Conservation (phyloP, 2,797 vertebrate genomes). For the Malacoctenus gilli region DNA sequence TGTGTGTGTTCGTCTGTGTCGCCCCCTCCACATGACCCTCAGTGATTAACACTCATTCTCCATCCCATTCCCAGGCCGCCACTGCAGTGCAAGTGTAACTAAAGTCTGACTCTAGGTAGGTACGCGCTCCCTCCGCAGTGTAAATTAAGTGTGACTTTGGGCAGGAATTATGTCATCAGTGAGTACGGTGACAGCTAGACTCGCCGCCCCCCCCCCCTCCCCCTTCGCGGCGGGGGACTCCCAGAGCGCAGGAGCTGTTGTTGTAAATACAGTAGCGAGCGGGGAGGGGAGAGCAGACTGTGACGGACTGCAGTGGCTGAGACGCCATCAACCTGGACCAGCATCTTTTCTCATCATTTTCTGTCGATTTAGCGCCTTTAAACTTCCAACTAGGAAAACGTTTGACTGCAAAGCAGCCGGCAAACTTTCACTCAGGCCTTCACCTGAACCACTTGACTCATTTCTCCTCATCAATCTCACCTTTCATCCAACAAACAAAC, state of each 20-base stretch:
- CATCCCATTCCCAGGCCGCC: conserved; percentile 83
- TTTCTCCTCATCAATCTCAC: conserved; percentile 39
- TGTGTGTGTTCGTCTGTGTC: conserved; percentile 51
- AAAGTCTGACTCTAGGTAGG: conserved; percentile 83
- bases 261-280: conserved; percentile 42
- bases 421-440: background rate
- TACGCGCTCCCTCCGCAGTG: conserved; percentile 61
- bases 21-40: conserved; percentile 49
- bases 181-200: conserved; percentile 50
- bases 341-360: conserved; percentile 20
- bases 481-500: conserved; percentile 25
- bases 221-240: conserved; percentile 43
- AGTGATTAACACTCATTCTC: conserved; percentile 82
- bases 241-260: conserved; percentile 54
- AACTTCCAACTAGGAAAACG: too few species aligned
- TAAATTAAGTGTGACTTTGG: conserved; percentile 70
- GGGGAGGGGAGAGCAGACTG: conserved; percentile 44
- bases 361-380: background rate
- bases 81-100: conserved; percentile 84
- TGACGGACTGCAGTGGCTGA: conserved; percentile 64
- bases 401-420: too few species aligned
- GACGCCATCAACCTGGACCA: conserved; percentile 34
- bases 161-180: conserved; percentile 59
- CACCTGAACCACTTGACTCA: conserved; percentile 12
- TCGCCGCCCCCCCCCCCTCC: conserved; percentile 49